Evolutionary conservation across 2,888 invertebrate species (phyloP).

Genomic region (Tetanocera ferruginea): DNA sequence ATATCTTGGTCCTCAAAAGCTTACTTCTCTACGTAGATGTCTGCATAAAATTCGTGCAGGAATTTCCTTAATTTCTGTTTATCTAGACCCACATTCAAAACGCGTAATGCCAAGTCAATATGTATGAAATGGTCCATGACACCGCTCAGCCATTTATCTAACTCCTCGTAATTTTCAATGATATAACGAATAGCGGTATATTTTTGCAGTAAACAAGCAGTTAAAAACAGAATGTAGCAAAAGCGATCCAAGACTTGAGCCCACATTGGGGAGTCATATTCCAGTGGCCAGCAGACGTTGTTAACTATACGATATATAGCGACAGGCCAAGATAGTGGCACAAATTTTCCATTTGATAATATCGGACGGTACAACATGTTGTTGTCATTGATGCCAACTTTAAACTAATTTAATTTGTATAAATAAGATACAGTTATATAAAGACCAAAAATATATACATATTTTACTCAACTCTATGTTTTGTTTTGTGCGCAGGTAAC

Average conservation of each 20-base stretch:
- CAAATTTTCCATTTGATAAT: slow-evolving; percentile 50
- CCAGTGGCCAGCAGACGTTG: slow-evolving; percentile 58
- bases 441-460: too few relatives aligned
- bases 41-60: background rate
- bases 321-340: slow-evolving; percentile 54
- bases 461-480: too few relatives aligned
- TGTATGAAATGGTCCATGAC: background rate
- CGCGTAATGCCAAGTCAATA: background rate
- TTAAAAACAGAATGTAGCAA: background rate
- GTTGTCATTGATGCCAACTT: background rate
- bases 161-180: background rate
- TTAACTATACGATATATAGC: slow-evolving; percentile 53
- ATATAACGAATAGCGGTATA: background rate
- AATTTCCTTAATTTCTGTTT: background rate
- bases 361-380: slow-evolving; percentile 57
- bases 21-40: slow-evolving; percentile 8
- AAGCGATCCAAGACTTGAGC: slow-evolving; percentile 46
- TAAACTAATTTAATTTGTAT: too few relatives aligned
- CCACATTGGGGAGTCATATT: slow-evolving; percentile 48
- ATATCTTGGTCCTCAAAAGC: slow-evolving; percentile 4
- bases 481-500: too few relatives aligned
- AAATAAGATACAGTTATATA: too few relatives aligned
- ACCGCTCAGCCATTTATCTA: background rate
- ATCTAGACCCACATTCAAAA: background rate
- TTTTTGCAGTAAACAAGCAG: background rate